Percentiles rank a stretch among this genome's conserved stretches.
Conservation (phyloP, 2,888 invertebrate species). For the Anthophora plumipes region DNA sequence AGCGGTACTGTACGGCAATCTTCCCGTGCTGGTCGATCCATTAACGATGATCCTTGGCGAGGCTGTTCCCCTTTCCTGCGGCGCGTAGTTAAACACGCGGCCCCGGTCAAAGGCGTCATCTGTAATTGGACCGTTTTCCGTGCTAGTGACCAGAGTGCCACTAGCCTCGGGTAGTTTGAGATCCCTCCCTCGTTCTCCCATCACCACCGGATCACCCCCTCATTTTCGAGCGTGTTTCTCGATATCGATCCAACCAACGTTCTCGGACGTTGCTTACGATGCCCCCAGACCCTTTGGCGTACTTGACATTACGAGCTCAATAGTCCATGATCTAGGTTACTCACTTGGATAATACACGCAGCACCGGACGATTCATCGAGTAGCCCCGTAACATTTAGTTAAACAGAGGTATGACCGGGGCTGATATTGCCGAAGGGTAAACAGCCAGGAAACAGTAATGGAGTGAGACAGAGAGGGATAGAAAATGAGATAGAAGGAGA, state of each 20-base stretch:
- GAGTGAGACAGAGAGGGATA: background rate
- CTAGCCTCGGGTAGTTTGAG: conserved; percentile 56
- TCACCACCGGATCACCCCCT: background rate
- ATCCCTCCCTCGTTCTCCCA: conserved; percentile 10
- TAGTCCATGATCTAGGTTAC: conserved; percentile 64
- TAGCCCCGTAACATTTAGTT: conserved; percentile 39
- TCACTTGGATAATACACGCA: conserved; percentile 52
- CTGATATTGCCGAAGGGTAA: conserved; percentile 38
- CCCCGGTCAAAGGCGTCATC: conserved; percentile 69
- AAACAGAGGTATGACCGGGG: conserved; percentile 33
- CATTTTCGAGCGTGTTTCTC: conserved; percentile 53
- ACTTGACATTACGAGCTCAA: conserved; percentile 72
- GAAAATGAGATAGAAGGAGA: background rate
- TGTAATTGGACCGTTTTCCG: conserved; percentile 72
- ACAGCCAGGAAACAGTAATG: conserved; percentile 8
- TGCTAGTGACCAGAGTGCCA: conserved; percentile 57
- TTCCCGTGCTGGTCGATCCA: conserved; percentile 23
- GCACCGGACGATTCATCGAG: conserved; percentile 40
- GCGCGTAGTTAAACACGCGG: conserved; percentile 61
- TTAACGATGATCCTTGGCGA: conserved; percentile 55
- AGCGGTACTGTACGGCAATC: background rate
- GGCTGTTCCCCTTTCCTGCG: conserved; percentile 31
- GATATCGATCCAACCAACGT: conserved; percentile 64
- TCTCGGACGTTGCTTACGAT: conserved; percentile 61
- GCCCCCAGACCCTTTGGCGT: conserved; percentile 58